phyloP scores from a whole-genome alignment of 2,113 vertebrate genomes.

The Rhinopomastus cyanomelas region DNA sequence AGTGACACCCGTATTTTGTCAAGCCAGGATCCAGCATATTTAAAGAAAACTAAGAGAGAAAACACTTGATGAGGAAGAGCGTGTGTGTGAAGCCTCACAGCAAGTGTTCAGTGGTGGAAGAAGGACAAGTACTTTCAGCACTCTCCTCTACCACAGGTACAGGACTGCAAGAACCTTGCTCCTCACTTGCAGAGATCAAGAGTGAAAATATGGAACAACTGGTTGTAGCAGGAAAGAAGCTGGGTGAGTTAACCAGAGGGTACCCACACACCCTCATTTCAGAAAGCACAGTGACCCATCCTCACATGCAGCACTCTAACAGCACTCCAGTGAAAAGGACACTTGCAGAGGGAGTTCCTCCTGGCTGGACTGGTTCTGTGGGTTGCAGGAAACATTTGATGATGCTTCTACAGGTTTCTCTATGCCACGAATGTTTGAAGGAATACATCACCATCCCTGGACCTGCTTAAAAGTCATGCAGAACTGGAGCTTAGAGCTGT shows the following conservation, averaged over 20 bases:
- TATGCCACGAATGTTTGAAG: no score
- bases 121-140: neutral
- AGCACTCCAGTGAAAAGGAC: neutral
- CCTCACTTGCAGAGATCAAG: neutral
- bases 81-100: neutral
- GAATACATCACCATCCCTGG: no score
- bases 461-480: no score
- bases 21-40: neutral
- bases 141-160: neutral
- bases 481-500: no score
- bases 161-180: neutral
- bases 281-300: neutral
- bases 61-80: neutral
- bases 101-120: neutral
- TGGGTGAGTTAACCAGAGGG: neutral
- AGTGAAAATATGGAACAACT: neutral
- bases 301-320: neutral
- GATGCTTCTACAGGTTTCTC: no score
- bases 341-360: neutral
- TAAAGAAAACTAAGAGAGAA: neutral
- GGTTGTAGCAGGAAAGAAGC: neutral
- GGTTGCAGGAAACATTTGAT: neutral
- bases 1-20: neutral
- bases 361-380: accelerated
- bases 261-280: accelerated